Percentiles rank a stretch among this genome's conserved stretches.
phyloP scores from a whole-genome alignment of 2,888 invertebrate species.

The Pristionchus japonicus region DNA sequence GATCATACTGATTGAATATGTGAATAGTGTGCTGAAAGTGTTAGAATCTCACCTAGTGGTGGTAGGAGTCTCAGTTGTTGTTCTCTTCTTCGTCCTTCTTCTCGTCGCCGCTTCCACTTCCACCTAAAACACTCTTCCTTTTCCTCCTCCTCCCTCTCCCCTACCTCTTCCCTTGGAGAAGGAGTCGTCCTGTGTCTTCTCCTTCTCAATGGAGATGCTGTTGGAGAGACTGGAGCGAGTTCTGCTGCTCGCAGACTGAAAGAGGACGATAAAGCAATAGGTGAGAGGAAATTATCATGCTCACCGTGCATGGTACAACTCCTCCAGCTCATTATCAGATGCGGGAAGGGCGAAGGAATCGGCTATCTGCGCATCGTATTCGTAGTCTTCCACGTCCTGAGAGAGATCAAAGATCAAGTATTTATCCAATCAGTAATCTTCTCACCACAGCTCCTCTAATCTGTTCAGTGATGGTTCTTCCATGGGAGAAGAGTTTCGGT shows the following conservation, averaged over 20 bases:
- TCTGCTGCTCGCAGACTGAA: neutral
- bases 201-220: neutral
- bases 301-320: conserved; percentile 15
- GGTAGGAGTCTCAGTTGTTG: conserved; percentile 29
- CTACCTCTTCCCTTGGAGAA: neutral
- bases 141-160: neutral
- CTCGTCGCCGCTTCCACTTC: neutral
- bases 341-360: conserved; percentile 19
- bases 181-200: conserved; percentile 23
- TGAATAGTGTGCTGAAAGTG: no score
- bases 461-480: neutral
- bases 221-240: neutral
- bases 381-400: conserved; percentile 37
- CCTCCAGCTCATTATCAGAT: conserved; percentile 16
- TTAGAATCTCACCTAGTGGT: neutral
- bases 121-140: neutral
- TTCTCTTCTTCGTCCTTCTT: neutral
- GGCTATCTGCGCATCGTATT: conserved; percentile 41
- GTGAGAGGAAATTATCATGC: no score
- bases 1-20: no score
- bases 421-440: no score
- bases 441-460: neutral
- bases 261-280: neutral
- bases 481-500: conserved; percentile 43
- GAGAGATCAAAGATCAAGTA: no score